Conservation (phyloP, 2,113 vertebrate species). For the Strix uralensis region DNA sequence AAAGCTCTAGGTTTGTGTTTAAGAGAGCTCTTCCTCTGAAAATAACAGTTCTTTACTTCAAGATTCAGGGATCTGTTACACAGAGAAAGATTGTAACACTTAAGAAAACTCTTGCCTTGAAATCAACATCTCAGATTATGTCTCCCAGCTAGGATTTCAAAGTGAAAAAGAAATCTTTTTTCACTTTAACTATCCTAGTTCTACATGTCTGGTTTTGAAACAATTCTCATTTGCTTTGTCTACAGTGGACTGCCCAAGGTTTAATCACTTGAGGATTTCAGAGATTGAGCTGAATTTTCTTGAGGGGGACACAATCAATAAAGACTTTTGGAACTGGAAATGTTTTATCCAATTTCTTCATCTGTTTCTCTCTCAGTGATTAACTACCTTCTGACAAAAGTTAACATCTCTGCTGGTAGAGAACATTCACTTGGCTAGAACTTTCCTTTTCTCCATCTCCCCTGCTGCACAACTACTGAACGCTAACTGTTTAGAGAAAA, state of each 20-base stretch:
- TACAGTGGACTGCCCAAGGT: conserved; percentile 23
- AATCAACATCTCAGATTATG: not conserved
- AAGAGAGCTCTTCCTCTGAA: not conserved
- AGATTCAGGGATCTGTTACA: not conserved
- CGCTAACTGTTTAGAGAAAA: conserved; percentile 6
- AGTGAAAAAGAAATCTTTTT: conserved; percentile 17
- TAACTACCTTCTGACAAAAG: conserved; percentile 53
- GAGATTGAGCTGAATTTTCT: conserved; percentile 53
- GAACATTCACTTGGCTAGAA: conserved; percentile 25
- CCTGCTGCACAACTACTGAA: not conserved
- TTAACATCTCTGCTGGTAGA: conserved; percentile 40
- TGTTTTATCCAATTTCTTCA: conserved; percentile 62
- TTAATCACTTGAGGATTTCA: conserved; percentile 56
- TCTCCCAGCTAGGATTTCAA: not conserved
- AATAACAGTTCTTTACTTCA: not conserved
- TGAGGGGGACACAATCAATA: conserved; percentile 62
- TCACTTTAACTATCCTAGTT: not conserved
- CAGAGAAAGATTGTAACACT: not conserved
- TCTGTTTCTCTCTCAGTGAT: conserved; percentile 48
- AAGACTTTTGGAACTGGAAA: conserved; percentile 57
- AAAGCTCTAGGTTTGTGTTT: not conserved
- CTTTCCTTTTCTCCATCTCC: not conserved
- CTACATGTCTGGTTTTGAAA: conserved; percentile 44
- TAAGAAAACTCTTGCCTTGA: not conserved
- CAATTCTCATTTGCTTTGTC: conserved; percentile 56